Conservation (phyloP, 2,113 vertebrate species). For the Balaenoptera acutorostrata region DNA sequence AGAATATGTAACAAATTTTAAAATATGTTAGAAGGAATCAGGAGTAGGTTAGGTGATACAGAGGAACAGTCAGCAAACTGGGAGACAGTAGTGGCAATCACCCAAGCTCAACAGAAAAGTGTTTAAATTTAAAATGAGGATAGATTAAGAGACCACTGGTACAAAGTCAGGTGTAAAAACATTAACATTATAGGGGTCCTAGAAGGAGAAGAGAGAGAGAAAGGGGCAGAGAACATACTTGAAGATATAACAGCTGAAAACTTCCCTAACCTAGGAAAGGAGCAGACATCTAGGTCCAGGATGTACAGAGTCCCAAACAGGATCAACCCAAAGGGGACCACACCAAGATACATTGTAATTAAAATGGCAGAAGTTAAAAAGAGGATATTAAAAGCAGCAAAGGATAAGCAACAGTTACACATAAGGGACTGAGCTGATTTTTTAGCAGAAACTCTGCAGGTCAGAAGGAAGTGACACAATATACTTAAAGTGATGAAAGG, state of each 20-base stretch:
- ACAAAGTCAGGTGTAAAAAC: background rate
- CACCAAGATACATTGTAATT: background rate
- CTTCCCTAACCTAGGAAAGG: background rate
- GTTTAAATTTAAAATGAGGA: background rate
- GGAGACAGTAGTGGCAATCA: background rate
- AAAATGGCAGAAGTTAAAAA: background rate
- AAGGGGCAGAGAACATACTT: background rate
- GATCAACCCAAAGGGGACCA: background rate
- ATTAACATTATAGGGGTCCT: background rate
- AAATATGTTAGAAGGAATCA: background rate
- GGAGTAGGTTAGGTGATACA: background rate
- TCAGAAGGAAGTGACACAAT: background rate
- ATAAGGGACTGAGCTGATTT: background rate
- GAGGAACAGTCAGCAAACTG: background rate
- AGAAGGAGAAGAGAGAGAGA: background rate
- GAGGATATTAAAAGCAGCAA: background rate
- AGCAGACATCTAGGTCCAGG: background rate
- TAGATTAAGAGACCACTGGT: background rate
- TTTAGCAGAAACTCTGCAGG: background rate
- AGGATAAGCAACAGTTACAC: background rate
- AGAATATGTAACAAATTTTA: background rate
- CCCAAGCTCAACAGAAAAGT: background rate
- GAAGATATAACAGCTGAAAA: background rate
- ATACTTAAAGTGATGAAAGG: background rate
- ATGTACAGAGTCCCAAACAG: background rate